Evolutionary conservation across 1,140 invertebrate genomes (phyloP), one percentile per base, ranked within the genome.

Genomic region (Littorina saxatilis): DNA sequence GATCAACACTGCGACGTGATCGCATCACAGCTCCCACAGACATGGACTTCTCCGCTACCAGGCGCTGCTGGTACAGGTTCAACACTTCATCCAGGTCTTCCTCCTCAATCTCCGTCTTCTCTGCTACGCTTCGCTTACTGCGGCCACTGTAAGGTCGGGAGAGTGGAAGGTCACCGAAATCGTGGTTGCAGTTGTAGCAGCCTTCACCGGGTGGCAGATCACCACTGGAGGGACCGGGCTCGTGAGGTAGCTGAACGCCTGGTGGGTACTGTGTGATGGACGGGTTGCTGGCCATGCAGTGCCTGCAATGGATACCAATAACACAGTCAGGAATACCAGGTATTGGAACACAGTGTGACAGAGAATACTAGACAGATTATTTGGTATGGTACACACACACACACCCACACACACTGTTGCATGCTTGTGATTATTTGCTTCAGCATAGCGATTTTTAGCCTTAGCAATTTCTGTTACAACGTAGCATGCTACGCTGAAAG

Each of bases 191-290:
- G 27, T 96, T 96, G 93, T 97, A 97, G 92, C 97, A 97, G 5
- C 96, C 96, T 92, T 98, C 96, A 0, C 96, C 97, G 1, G 96
- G 95, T 52, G 97, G 96, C 17, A 96, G 94, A 84, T 96, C 96
- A 80, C 95, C 94, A n/a, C 58, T 43, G 3, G 92, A 82, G 2
- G 83, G 83, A 2, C 74, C 81, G 15, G 86, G 74, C 40, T 86
- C 87, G 81, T 88, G 91, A 43, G 87, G 89, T n/a, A 87, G 85
- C 70, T 87, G 81, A 29, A 87, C 78, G 43, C 86, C 87, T 20
- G 84, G 77, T n/a, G 86, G 87, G 72, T 86, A 86, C 39, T 85
- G 74, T 5, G 93, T 92, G 83, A 93, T 93, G 32, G 93, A 93
- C 27, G 96, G 95, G 82, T 96, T 95, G 0, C 96, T 96, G 0